Conservation (phyloP, 92 coral and sea anemone species). For the Paragorgia papillata region DNA sequence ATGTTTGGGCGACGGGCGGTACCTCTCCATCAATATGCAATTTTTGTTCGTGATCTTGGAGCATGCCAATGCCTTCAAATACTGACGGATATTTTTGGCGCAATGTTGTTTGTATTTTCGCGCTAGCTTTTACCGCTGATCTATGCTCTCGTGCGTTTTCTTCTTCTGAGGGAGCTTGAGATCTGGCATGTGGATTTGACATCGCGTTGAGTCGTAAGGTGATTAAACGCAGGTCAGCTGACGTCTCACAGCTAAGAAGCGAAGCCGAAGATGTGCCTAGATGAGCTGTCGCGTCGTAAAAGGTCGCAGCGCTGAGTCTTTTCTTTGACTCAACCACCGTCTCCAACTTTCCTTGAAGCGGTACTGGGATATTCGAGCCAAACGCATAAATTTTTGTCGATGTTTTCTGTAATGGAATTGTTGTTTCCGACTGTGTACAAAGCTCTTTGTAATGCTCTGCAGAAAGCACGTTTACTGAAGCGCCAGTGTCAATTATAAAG, state of each 20-base stretch:
- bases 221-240: conserved; percentile 22
- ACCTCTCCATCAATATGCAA: conserved; percentile 37
- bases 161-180: no score
- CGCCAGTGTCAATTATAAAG: conserved; percentile 13
- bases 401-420: background rate
- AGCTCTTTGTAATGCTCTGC: background rate
- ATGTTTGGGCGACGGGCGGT: conserved; percentile 28
- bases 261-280: conserved; percentile 12
- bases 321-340: conserved; percentile 9
- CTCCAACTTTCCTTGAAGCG: conserved; percentile 34
- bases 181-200: background rate
- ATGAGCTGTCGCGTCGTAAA: no score
- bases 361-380: conserved; percentile 6
- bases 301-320: conserved; percentile 27
- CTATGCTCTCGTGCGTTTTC: background rate
- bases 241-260: conserved; percentile 23
- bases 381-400: conserved; percentile 13
- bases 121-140: conserved; percentile 7
- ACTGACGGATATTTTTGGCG: conserved; percentile 1
- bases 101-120: background rate
- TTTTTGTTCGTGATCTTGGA: conserved; percentile 32
- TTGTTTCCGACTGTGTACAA: background rate
- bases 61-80: conserved; percentile 11
- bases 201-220: conserved; percentile 4
- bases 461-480: conserved; percentile 9